These are phyloP conservation scores for Spatulosminthurus flaviceps DNA, from an alignment of 2,888 invertebrate genomes.

Conservation along the genomic window DNA sequence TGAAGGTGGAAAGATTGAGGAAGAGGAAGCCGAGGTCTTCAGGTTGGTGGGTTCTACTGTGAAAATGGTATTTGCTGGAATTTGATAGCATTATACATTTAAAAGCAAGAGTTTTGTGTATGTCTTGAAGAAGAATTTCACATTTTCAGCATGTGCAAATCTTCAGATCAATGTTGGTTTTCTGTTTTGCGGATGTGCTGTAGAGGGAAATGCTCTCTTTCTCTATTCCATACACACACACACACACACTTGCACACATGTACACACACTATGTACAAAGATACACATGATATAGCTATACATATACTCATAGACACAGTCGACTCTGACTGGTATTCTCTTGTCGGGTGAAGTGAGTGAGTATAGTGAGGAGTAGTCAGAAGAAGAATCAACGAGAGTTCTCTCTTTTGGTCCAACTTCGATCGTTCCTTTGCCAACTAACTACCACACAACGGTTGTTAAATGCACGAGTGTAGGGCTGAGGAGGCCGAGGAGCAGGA, in stretches of 20 bases:
- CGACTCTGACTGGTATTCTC: not conserved
- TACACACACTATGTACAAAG: not conserved
- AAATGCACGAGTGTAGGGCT: not conserved
- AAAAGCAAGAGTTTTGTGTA: slow-evolving; percentile 46
- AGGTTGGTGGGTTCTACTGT: slow-evolving; percentile 39
- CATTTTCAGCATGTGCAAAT: slow-evolving; percentile 62
- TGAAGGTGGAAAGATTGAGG: slow-evolving; percentile 12
- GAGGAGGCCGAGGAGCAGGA: not conserved
- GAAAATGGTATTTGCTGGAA: slow-evolving; percentile 51
- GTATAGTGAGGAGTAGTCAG: not conserved
- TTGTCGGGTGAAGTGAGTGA: not conserved
- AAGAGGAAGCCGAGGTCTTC: slow-evolving; percentile 25
- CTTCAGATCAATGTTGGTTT: slow-evolving; percentile 63
- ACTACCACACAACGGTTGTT: slow-evolving; percentile 5
- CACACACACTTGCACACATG: not conserved
- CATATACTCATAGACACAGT: not conserved
- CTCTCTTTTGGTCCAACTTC: slow-evolving; percentile 6
- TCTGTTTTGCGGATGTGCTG: slow-evolving; percentile 63
- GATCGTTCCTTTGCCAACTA: slow-evolving; percentile 23
- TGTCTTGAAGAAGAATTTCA: slow-evolving; percentile 46
- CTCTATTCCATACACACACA: not conserved
- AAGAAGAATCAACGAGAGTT: not conserved
- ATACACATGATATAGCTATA: too few relatives aligned
- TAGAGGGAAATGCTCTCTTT: slow-evolving; percentile 37
- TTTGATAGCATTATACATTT: slow-evolving; percentile 49